These are phyloP conservation scores for Lepidocyrtinus sp. DNA, from an alignment of 2,888 invertebrate species.

Conservation along the genomic window DNA sequence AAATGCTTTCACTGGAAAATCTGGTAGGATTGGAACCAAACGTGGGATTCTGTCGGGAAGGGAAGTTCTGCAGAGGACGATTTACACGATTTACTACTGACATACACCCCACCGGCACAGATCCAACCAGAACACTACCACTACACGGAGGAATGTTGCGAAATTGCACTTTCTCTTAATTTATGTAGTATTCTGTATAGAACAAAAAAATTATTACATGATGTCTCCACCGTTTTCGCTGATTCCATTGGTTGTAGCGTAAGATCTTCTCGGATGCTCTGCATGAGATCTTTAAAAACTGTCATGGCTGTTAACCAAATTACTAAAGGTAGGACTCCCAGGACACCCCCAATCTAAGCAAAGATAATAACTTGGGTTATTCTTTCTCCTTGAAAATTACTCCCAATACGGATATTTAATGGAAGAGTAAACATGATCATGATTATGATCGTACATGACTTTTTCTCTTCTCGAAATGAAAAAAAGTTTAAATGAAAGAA, in stretches of 20 bases:
- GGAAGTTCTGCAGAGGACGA: not conserved
- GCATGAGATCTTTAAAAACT: constrained; percentile 65
- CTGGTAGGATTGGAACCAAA: not conserved
- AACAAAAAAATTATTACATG: constrained; percentile 56
- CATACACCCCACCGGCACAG: too few relatives aligned
- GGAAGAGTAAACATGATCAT: too few relatives aligned
- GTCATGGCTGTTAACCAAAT: constrained; percentile 62
- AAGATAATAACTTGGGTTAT: too few relatives aligned
- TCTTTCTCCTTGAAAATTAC: too few relatives aligned
- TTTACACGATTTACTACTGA: not conserved
- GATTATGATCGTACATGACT: too few relatives aligned
- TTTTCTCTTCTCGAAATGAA: too few relatives aligned
- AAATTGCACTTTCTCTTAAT: not conserved
- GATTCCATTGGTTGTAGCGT: constrained; percentile 55
- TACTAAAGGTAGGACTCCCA: constrained; percentile 61
- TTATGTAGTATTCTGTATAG: not conserved
- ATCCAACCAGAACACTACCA: too few relatives aligned
- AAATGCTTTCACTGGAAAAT: too few relatives aligned
- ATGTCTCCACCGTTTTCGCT: constrained; percentile 62
- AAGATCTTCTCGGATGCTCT: constrained; percentile 59
- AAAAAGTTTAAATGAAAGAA: not conserved
- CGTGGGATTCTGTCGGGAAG: not conserved
- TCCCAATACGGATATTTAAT: too few relatives aligned
- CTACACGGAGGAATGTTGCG: not conserved
- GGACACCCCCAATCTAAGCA: constrained; percentile 59